Base-by-base conservation (phyloP, 2,113 vertebrate genomes). In the Larimichthys crocea region DNA sequence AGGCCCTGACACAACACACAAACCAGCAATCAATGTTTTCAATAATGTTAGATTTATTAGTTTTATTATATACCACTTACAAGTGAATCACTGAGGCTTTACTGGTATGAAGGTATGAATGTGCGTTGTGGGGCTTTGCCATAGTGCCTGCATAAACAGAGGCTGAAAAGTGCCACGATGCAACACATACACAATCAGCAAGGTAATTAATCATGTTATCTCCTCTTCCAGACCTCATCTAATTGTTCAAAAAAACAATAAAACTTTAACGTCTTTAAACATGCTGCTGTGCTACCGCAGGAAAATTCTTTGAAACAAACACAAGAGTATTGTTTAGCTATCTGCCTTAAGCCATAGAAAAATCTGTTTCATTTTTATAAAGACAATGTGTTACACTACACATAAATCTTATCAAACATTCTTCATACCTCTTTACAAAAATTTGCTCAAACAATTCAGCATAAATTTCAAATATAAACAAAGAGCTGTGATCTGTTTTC, bases 61-160 rank as follows among this genome's bases (percentile, higher is more conserved):
- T 53, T 61, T 24, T 42, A 50, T 50, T 4, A 24, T 10, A 12
- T 31, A 19, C 63, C 49, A 48, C 6, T 15, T 17, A 70, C 16
- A 3, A 20, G 26, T 63, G 55, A 53, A 29, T 75, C 42, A 29
- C 22, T 3, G 62, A 49, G 48, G 62, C 55, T 53, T 22, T 24
- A 42, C 12, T 62, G 44, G 48, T 60, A 8, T 24, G 14, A 29
- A 53, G 66, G 48, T 74, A 64, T 79, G 46, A 77, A 20, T 79
- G 29, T 48, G 9, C 49, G 3, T 26, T 48, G 9, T 59, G 7
- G 35, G 56, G 26, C 49, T 40, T 31, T 40, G 64, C 17, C 50
- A 56, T 29, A 15, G 67, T 73, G 19, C 16, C 48, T 75, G 31
- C 59, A 80, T 61, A 67, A 90, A 83, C 69, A 89, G 80, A 86